Conservation (phyloP, 1,140 invertebrate species). For the Pseudomyrmex sp. region DNA sequence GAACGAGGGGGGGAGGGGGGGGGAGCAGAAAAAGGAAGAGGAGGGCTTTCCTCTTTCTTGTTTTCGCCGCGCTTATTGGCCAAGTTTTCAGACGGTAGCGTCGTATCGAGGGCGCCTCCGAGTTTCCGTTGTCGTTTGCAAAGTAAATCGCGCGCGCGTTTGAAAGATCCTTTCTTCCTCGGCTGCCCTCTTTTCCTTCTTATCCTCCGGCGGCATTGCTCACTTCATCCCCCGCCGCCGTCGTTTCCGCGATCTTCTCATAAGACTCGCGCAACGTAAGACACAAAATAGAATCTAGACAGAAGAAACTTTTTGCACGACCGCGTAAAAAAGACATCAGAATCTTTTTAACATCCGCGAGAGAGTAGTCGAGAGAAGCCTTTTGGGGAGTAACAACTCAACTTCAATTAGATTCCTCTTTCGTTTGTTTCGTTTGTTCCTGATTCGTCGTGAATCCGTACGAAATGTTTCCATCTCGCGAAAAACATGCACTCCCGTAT, state of each 20-base stretch:
- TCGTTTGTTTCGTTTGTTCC: background rate
- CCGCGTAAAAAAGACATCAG: constrained; percentile 17
- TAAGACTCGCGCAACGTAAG: constrained; percentile 43
- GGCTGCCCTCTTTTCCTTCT: background rate
- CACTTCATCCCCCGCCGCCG: constrained; percentile 10
- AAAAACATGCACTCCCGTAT: too few relatives aligned
- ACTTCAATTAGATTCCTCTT: constrained; percentile 9
- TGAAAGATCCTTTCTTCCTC: constrained; percentile 18
- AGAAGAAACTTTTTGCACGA: constrained; percentile 22
- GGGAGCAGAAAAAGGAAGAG: too few relatives aligned
- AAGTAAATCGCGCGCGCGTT: constrained; percentile 74
- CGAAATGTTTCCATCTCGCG: background rate
- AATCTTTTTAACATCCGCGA: background rate
- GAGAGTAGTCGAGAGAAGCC: constrained; percentile 4
- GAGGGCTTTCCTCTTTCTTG: constrained; percentile 72
- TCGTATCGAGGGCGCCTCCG: constrained; percentile 75
- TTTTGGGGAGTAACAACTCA: background rate
- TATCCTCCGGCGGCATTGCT: background rate
- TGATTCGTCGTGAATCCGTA: background rate
- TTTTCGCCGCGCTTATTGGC: constrained; percentile 77
- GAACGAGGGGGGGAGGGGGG: too few relatives aligned
- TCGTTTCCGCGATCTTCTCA: constrained; percentile 49
- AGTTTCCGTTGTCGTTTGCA: constrained; percentile 74
- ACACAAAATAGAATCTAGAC: constrained; percentile 42
- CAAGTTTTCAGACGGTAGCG: constrained; percentile 77